phyloP scores from a whole-genome alignment of 2,797 vertebrate genomes.

The Sphaeramia orbicularis region DNA sequence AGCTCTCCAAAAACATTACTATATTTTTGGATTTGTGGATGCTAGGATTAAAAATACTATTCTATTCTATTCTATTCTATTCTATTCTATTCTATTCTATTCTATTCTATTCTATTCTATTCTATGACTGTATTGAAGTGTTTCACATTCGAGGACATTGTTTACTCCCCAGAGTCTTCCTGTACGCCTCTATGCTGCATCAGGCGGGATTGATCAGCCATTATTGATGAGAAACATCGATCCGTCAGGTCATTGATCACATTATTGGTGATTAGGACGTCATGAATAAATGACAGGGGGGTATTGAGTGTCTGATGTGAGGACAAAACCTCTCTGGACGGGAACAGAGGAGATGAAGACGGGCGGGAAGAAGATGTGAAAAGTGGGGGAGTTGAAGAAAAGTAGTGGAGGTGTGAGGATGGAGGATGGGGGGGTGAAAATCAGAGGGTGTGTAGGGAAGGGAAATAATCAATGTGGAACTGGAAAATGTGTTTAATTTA shows the following conservation, averaged over 20 bases:
- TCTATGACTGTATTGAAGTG: slow-evolving; percentile 14
- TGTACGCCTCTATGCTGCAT: slow-evolving; percentile 50
- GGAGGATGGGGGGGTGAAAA: neutral
- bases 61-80: neutral
- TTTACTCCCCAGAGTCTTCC: slow-evolving; percentile 55
- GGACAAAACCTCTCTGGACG: slow-evolving; percentile 55
- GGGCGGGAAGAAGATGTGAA: accelerated
- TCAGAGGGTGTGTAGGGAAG: neutral
- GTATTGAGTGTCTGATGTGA: slow-evolving; percentile 62
- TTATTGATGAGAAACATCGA: slow-evolving; percentile 71
- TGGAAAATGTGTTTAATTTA: slow-evolving; percentile 4
- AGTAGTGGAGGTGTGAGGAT: neutral
- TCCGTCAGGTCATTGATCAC: slow-evolving; percentile 64
- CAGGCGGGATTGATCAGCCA: slow-evolving; percentile 61
- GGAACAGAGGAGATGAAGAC: neutral
- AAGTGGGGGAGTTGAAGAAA: neutral
- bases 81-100: neutral
- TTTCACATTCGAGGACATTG: slow-evolving; percentile 22
- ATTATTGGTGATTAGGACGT: slow-evolving; percentile 75
- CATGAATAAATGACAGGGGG: slow-evolving; percentile 75
- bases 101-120: slow-evolving; percentile 6
- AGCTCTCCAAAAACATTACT: neutral
- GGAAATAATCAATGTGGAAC: neutral
- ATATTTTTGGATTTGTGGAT: too few relatives aligned
- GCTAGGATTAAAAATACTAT: too few relatives aligned